These are phyloP conservation scores for Dasyornis broadbenti DNA, from an alignment of 2,113 vertebrate species.

Conservation along the genomic window DNA sequence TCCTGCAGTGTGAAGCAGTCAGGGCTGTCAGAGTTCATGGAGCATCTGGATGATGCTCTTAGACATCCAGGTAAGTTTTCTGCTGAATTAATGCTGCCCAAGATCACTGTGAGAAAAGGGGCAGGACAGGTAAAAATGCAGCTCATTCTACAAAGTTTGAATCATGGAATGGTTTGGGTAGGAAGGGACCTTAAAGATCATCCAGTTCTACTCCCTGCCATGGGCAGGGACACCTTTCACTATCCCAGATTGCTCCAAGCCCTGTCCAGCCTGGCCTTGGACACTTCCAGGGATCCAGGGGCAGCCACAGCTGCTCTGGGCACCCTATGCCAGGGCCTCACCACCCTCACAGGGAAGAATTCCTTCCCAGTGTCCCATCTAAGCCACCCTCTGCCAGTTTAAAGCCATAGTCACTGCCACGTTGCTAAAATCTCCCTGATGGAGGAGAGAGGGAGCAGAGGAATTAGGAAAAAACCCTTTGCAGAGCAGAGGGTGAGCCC, in stretches of 20 bases:
- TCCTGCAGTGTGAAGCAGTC: background rate
- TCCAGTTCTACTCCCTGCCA: fast-evolving
- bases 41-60: background rate
- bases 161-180: background rate
- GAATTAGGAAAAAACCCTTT: background rate
- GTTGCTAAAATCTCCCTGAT: fast-evolving
- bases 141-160: background rate
- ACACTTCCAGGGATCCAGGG: background rate
- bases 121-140: background rate
- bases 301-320: background rate
- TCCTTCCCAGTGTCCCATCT: fast-evolving
- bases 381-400: too few relatives aligned
- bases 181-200: background rate
- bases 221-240: background rate
- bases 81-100: background rate
- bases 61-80: background rate
- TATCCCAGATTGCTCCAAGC: fast-evolving
- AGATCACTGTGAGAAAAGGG: background rate
- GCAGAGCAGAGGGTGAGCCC: background rate
- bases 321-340: background rate
- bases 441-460: background rate
- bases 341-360: background rate
- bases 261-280: fast-evolving
- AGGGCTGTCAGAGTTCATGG: background rate
- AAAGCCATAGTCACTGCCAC: background rate